phyloP scores from a whole-genome alignment of 2,888 invertebrate genomes.

The Dryocosmus kuriphilus region DNA sequence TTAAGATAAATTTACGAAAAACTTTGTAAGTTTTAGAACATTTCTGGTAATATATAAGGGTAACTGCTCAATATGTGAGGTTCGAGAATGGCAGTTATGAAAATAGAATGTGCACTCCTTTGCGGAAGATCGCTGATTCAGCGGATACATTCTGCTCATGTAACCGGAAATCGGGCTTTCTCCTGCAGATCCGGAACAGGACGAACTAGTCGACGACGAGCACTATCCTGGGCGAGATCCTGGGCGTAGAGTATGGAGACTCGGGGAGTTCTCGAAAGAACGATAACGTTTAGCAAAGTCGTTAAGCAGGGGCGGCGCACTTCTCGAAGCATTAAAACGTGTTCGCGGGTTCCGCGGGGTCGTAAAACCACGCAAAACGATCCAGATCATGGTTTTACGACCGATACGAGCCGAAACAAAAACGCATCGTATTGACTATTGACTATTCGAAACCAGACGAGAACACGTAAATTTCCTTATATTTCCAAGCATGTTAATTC shows the following conservation, averaged over 20 bases:
- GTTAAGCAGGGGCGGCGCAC: slow-evolving; percentile 42
- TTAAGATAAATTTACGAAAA: no score
- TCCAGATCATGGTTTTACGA: slow-evolving; percentile 15
- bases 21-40: no score
- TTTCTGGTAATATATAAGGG: no score
- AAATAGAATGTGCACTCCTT: slow-evolving; percentile 1
- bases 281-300: slow-evolving; percentile 44
- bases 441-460: background rate
- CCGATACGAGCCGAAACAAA: slow-evolving; percentile 6
- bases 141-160: slow-evolving; percentile 45
- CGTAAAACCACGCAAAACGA: slow-evolving; percentile 26
- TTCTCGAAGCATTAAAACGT: slow-evolving; percentile 20
- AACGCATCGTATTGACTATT: slow-evolving; percentile 17
- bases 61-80: no score
- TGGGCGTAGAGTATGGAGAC: background rate
- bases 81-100: background rate
- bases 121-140: slow-evolving; percentile 43
- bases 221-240: background rate
- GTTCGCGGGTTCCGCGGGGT: slow-evolving; percentile 26
- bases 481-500: no score
- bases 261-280: slow-evolving; percentile 17
- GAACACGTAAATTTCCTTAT: no score
- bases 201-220: slow-evolving; percentile 13
- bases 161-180: slow-evolving; percentile 48
- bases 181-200: slow-evolving; percentile 7